Evolutionary conservation across 1,140 invertebrate species (phyloP).

Genomic region (Acromyrmex heyeri): DNA sequence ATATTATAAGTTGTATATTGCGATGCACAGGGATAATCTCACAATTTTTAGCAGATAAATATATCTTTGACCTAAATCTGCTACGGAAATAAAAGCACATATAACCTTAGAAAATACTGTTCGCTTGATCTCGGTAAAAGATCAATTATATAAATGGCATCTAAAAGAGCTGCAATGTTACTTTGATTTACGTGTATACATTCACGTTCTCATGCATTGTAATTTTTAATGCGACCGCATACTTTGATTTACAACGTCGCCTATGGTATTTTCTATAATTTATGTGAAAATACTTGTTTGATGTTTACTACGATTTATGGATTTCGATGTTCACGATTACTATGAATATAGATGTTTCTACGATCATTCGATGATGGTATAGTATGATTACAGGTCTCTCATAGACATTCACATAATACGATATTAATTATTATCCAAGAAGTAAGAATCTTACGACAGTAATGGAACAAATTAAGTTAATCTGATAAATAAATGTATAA

Average conservation of each 20-base stretch:
- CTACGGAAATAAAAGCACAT: conserved; percentile 62
- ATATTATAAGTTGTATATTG: background rate
- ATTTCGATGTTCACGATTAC: conserved; percentile 63
- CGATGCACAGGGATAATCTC: background rate
- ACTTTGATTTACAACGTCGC: conserved; percentile 68
- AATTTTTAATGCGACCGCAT: conserved; percentile 63
- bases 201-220: conserved; percentile 66
- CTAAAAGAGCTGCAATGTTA: conserved; percentile 29
- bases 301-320: conserved; percentile 65
- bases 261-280: conserved; percentile 74
- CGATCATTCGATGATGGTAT: conserved; percentile 5
- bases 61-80: conserved; percentile 25
- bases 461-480: conserved; percentile 3
- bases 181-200: conserved; percentile 67
- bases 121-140: conserved; percentile 55
- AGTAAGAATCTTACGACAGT: conserved; percentile 2
- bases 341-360: conserved; percentile 23
- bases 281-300: conserved; percentile 74
- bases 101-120: conserved; percentile 60
- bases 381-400: background rate
- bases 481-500: conserved; percentile 25
- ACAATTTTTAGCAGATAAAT: background rate
- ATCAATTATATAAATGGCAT: conserved; percentile 67
- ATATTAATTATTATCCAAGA: conserved; percentile 34
- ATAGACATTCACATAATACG: conserved; percentile 11